These are phyloP conservation scores for Callyntrura sp. DNA, from an alignment of 2,888 invertebrate genomes.

Conservation along the genomic window DNA sequence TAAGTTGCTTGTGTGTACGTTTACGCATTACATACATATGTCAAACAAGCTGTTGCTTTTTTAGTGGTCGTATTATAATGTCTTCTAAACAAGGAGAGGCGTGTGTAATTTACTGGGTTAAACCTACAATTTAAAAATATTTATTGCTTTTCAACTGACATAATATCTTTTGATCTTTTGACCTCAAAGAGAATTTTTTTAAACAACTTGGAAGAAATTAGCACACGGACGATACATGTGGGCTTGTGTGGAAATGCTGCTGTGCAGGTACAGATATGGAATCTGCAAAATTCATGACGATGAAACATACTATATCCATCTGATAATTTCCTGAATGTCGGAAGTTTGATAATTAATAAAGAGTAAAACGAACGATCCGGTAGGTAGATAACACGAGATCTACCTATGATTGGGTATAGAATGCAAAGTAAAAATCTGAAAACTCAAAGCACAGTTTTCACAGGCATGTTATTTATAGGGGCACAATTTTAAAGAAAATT, in stretches of 20 bases:
- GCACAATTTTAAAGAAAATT: constrained; percentile 64
- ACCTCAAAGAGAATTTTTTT: background rate
- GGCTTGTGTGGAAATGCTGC: background rate
- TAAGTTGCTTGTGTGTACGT: background rate
- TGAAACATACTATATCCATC: constrained; percentile 1
- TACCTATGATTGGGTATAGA: no score
- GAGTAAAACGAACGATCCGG: constrained; percentile 46
- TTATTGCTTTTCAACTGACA: constrained; percentile 13
- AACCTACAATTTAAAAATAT: constrained; percentile 37
- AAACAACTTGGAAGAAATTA: no score
- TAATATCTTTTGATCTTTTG: constrained; percentile 30
- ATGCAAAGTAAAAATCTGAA: background rate
- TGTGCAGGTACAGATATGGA: constrained; percentile 12
- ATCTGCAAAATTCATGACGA: constrained; percentile 37
- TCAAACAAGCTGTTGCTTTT: constrained; percentile 38
- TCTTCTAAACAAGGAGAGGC: constrained; percentile 30
- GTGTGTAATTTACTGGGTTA: constrained; percentile 41
- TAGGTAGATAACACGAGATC: constrained; percentile 26
- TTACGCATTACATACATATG: constrained; percentile 34
- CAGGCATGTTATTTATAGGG: background rate
- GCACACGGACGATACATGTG: constrained; percentile 42
- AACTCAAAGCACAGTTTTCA: background rate
- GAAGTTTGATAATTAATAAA: constrained; percentile 57
- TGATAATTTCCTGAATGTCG: constrained; percentile 73
- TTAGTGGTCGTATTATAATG: background rate